A percentile compares a stretch with the other conserved stretches of the same genome.
These are phyloP conservation scores for Plemyria rubiginata DNA, from an alignment of 2,888 invertebrate genomes.

Conservation along the genomic window DNA sequence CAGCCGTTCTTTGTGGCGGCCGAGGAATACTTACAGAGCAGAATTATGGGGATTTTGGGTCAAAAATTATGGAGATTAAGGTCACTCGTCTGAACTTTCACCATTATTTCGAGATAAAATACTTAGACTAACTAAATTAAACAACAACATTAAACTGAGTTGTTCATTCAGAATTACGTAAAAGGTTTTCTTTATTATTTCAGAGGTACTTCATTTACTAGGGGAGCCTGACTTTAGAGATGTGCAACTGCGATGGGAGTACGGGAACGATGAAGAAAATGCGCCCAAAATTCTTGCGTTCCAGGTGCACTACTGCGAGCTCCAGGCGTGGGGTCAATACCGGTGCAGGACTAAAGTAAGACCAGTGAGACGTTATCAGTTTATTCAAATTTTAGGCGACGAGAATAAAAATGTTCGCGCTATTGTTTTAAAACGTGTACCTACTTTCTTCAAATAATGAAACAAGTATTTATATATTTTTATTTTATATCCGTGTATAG, in stretches of 20 bases:
- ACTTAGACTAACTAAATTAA: slow-evolving; percentile 1
- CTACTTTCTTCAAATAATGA: too few species aligned
- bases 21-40: slow-evolving; percentile 21
- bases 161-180: too few species aligned
- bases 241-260: slow-evolving; percentile 87
- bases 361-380: background rate
- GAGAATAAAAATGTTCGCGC: too few species aligned
- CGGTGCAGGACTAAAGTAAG: slow-evolving; percentile 88
- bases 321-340: slow-evolving; percentile 92
- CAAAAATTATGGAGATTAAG: slow-evolving; percentile 17
- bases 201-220: slow-evolving; percentile 86
- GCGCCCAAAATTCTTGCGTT: slow-evolving; percentile 84
- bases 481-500: too few species aligned
- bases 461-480: too few species aligned
- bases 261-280: slow-evolving; percentile 69
- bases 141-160: too few species aligned
- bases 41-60: slow-evolving; percentile 29
- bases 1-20: slow-evolving; percentile 52
- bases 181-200: background rate
- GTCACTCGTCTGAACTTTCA: slow-evolving; percentile 13
- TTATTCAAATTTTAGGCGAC: too few species aligned
- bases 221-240: slow-evolving; percentile 88
- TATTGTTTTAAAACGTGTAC: too few species aligned
- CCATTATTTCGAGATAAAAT: slow-evolving; percentile 4
- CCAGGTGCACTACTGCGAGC: slow-evolving; percentile 90